These are phyloP conservation scores for Heliconius erato DNA, from an alignment of 2,888 invertebrate genomes.

Conservation along the genomic window DNA sequence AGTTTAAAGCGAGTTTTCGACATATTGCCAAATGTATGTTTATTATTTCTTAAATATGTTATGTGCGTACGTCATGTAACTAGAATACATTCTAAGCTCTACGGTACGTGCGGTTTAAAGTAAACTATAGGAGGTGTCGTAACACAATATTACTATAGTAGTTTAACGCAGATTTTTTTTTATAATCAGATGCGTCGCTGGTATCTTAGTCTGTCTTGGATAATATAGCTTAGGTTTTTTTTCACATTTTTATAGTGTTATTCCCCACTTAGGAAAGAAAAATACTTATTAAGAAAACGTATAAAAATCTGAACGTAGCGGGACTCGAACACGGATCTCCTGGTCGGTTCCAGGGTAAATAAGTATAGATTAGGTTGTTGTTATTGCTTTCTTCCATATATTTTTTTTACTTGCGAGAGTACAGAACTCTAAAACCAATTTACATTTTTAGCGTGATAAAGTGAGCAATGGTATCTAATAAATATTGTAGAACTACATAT, in stretches of 20 bases:
- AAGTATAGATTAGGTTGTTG: too few species aligned
- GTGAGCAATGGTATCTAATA: slow-evolving; percentile 7
- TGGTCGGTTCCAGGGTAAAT: too few species aligned
- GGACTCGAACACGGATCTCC: too few species aligned
- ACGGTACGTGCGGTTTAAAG: slow-evolving; percentile 2
- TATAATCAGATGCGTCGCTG: too few species aligned
- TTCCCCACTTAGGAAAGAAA: too few species aligned
- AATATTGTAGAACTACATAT: slow-evolving; percentile 21
- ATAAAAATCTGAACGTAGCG: too few species aligned
- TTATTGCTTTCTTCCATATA: too few species aligned
- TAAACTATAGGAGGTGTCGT: slow-evolving; percentile 13
- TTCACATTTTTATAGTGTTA: too few species aligned
- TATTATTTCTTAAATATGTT: slow-evolving; percentile 31
- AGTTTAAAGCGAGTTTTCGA: slow-evolving; percentile 1
- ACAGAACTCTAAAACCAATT: background rate
- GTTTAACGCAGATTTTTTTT: background rate
- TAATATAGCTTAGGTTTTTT: too few species aligned
- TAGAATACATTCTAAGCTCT: slow-evolving; percentile 13
- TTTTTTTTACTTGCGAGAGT: background rate
- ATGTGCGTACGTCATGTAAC: slow-evolving; percentile 21
- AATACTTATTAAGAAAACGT: too few species aligned
- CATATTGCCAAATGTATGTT: slow-evolving; percentile 23
- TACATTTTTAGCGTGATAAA: slow-evolving; percentile 3
- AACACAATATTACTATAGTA: background rate
- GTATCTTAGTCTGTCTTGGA: too few species aligned